Conservation (phyloP, 1,140 invertebrate species). For the Hormaphis cornu region DNA sequence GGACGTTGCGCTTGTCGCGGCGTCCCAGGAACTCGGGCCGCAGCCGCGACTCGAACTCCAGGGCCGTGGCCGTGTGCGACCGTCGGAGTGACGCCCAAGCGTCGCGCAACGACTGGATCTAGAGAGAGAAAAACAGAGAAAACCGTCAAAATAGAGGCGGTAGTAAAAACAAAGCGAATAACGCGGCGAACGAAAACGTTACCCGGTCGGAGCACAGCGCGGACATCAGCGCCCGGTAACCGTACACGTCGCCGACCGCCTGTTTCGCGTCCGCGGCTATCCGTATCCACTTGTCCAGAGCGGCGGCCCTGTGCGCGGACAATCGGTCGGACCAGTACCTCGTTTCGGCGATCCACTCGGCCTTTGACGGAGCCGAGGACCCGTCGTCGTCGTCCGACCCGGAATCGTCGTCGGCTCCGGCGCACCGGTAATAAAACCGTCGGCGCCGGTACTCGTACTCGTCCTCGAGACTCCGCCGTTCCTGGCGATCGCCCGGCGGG, state of each 20-base stretch:
- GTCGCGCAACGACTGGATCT: neutral
- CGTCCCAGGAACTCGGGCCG: neutral
- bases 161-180: neutral
- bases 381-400: neutral
- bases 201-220: slow-evolving; percentile 52
- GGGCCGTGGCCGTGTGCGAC: neutral
- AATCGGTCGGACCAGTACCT: neutral
- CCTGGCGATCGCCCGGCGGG: neutral
- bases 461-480: slow-evolving; percentile 4
- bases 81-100: neutral
- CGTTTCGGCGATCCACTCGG: neutral
- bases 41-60: neutral
- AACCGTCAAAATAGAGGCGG: neutral
- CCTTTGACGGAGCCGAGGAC: neutral
- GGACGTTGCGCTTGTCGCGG: neutral
- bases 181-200: neutral
- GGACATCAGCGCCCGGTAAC: slow-evolving; percentile 83
- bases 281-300: slow-evolving; percentile 87
- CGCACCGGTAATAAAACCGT: neutral
- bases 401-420: neutral
- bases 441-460: slow-evolving; percentile 1
- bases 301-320: slow-evolving; percentile 56
- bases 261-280: slow-evolving; percentile 83
- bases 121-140: neutral
- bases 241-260: slow-evolving; percentile 81